phyloP scores from a whole-genome alignment of 2,888 invertebrate species.

The Ophion ellenae region DNA sequence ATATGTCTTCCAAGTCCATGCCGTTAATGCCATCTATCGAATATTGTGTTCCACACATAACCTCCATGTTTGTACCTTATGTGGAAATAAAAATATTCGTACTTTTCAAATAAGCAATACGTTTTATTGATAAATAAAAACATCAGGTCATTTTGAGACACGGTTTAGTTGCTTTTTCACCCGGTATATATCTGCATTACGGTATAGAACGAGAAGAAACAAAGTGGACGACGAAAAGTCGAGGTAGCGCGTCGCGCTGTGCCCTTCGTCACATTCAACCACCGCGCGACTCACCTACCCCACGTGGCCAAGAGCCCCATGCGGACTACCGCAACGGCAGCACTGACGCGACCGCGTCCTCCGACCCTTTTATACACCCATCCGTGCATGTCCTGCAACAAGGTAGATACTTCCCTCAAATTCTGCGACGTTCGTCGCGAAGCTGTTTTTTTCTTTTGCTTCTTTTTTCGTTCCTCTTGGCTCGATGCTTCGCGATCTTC shows the following conservation, averaged over 20 bases:
- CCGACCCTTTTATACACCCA: too few relatives aligned
- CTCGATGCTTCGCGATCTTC: neutral
- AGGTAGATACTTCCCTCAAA: slow-evolving; percentile 12
- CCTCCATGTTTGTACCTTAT: too few relatives aligned
- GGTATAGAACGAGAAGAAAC: neutral
- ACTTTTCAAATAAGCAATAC: too few relatives aligned
- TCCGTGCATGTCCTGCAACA: slow-evolving; percentile 5
- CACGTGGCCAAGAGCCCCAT: neutral
- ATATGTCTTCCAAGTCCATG: too few relatives aligned
- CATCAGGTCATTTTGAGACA: too few relatives aligned
- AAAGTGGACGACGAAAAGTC: slow-evolving; percentile 30
- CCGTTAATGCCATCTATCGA: too few relatives aligned
- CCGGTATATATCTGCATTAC: slow-evolving; percentile 5
- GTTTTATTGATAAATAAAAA: too few relatives aligned
- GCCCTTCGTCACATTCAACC: slow-evolving; percentile 35
- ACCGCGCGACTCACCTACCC: slow-evolving; percentile 14
- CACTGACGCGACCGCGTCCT: too few relatives aligned
- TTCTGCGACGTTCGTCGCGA: slow-evolving; percentile 9
- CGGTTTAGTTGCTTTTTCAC: too few relatives aligned
- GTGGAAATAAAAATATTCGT: too few relatives aligned
- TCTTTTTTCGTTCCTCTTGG: neutral
- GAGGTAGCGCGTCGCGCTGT: neutral
- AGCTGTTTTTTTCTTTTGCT: neutral
- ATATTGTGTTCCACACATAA: too few relatives aligned
- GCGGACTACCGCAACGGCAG: neutral